Evolutionary conservation across 2,888 invertebrate genomes (phyloP).

Genomic region (Philopedon plagiatum): DNA sequence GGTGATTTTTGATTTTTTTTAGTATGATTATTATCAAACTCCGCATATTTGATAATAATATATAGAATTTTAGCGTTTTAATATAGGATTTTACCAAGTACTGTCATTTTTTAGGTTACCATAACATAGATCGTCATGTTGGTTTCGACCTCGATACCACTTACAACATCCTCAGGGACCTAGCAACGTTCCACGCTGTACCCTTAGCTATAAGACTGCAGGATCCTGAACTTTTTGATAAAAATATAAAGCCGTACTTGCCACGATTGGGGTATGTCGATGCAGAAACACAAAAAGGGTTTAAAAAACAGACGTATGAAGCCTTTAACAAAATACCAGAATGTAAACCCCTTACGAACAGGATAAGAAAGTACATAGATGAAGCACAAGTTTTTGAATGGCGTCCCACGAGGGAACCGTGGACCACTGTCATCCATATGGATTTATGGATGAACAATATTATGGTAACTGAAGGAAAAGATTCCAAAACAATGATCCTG

Average conservation of each 20-base stretch:
- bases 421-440: slow-evolving; percentile 20
- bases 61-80: no score
- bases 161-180: slow-evolving; percentile 8
- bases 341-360: neutral
- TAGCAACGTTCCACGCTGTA: slow-evolving; percentile 34
- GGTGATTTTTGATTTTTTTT: no score
- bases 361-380: neutral
- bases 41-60: no score
- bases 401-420: slow-evolving; percentile 15
- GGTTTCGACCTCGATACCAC: slow-evolving; percentile 22
- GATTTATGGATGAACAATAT: slow-evolving; percentile 41
- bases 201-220: slow-evolving; percentile 25
- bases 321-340: slow-evolving; percentile 4
- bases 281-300: neutral
- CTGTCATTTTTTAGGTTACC: no score
- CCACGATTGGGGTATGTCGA: neutral
- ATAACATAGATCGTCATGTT: slow-evolving; percentile 22
- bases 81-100: no score
- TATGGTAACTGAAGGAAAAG: slow-evolving; percentile 19
- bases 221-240: slow-evolving; percentile 23
- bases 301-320: neutral
- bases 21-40: no score
- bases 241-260: slow-evolving; percentile 11
- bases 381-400: slow-evolving; percentile 9
- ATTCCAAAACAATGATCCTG: slow-evolving; percentile 18